Percentiles rank a stretch among this genome's conserved stretches.
Evolutionary conservation across 2,888 invertebrate species (phyloP).

Genomic region (Athalia circularis): DNA sequence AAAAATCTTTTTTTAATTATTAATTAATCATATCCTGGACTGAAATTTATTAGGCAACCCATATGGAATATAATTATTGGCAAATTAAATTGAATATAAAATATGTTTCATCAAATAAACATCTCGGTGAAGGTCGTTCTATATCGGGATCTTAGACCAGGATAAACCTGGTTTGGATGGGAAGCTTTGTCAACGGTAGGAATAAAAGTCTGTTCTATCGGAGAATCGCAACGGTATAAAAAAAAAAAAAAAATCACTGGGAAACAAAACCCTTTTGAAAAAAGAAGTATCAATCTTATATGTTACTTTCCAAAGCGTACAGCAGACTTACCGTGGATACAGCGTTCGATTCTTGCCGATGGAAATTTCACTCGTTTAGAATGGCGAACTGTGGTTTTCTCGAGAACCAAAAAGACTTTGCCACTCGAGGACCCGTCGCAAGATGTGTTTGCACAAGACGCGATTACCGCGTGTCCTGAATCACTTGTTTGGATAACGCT

Average conservation of each 20-base stretch:
- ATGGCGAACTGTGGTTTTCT: neutral
- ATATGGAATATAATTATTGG: too few relatives aligned
- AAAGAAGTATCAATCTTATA: neutral
- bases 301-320: neutral
- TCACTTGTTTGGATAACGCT: slow-evolving; percentile 4
- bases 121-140: too few relatives aligned
- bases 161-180: neutral
- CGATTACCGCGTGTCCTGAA: slow-evolving; percentile 16
- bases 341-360: too few relatives aligned
- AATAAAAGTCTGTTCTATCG: neutral
- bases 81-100: too few relatives aligned
- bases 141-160: too few relatives aligned
- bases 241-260: neutral
- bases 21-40: too few relatives aligned
- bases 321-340: too few relatives aligned
- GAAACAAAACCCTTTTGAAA: neutral
- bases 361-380: neutral
- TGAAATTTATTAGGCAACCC: too few relatives aligned
- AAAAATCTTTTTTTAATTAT: too few relatives aligned
- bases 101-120: too few relatives aligned
- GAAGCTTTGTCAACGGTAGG: slow-evolving; percentile 19
- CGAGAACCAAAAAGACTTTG: slow-evolving; percentile 11
- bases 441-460: slow-evolving; percentile 21
- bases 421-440: slow-evolving; percentile 1
- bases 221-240: too few relatives aligned